phyloP scores from a whole-genome alignment of 2,113 vertebrate genomes.

The Macrotus californicus region DNA sequence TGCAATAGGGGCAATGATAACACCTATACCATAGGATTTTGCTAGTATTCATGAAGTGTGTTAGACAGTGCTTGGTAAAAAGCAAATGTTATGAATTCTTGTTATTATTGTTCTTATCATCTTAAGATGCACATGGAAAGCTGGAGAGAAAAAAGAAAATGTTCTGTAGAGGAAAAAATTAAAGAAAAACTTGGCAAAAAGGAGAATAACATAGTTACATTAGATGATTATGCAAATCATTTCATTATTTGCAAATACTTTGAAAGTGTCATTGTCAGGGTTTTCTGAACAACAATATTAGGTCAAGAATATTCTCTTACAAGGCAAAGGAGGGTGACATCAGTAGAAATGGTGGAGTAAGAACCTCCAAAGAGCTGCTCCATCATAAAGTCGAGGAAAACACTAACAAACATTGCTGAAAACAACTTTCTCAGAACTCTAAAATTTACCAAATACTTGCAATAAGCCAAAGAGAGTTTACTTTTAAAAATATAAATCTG shows the following conservation, averaged over 20 bases:
- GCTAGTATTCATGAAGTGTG: background rate
- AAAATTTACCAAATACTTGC: background rate
- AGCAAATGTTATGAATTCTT: background rate
- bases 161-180: background rate
- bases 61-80: background rate
- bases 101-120: background rate
- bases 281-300: background rate
- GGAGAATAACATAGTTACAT: background rate
- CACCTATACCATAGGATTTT: background rate
- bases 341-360: background rate
- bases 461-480: background rate
- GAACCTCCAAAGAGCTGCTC: background rate
- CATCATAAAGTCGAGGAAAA: background rate
- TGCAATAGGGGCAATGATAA: background rate
- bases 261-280: background rate
- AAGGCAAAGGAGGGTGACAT: background rate
- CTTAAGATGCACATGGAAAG: background rate
- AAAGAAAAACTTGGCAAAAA: background rate
- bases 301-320: background rate
- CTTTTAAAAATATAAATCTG: background rate
- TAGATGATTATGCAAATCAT: background rate
- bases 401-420: background rate
- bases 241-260: slow-evolving; percentile 11
- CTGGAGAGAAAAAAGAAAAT: slow-evolving; percentile 15
- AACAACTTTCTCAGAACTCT: background rate